Base-by-base conservation (phyloP, 2,888 invertebrate genomes). In the Abrostola tripartita region DNA sequence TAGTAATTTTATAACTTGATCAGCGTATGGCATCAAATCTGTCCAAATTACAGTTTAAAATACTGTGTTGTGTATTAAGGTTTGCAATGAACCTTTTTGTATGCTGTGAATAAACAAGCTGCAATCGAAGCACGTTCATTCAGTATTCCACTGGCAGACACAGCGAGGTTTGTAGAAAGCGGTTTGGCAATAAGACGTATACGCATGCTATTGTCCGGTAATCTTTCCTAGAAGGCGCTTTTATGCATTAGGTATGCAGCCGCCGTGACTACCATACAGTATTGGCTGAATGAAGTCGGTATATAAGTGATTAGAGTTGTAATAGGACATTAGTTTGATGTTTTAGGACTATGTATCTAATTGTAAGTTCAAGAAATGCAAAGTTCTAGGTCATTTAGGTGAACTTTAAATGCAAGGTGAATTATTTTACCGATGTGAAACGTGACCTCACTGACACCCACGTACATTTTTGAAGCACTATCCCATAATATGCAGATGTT, bases 211-310 rank as follows among this genome's bases (percentile, higher is more conserved):
- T 93, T 93, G 93, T 93, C 89, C 90, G 87, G 89, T 92, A 91
- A 93, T 93, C 91, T 92, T 94, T 94, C 94, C 89, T 89, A 91
- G 94, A 94, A 94, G 84, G 85, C 78, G 79, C 87, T 88, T 87
- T 88, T 90, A 91, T 91, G 88, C 89, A 89, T 88, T 88, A 87
- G 85, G 83, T 85, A 86, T 85, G 82, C 84, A 83, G 68, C 61
- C 73, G 78, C 81, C 90, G 91, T 92, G 92, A 90, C 85, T 79
- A 79, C 82, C 87, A 90, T 92, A 87, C 82, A 82, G 65, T 79
- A 83, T 76, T 71, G 74, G 67, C 65, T 67, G 67, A 65, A 65
- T 65, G 14, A 24, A 74, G 58, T 54, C 52, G 52, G 51, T 66
- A 66, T 70, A 75, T 24, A 81, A 68, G 61, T 65, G 75, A 74